phyloP scores from a whole-genome alignment of 2,888 invertebrate genomes.

The Hypomecis atomaria region DNA sequence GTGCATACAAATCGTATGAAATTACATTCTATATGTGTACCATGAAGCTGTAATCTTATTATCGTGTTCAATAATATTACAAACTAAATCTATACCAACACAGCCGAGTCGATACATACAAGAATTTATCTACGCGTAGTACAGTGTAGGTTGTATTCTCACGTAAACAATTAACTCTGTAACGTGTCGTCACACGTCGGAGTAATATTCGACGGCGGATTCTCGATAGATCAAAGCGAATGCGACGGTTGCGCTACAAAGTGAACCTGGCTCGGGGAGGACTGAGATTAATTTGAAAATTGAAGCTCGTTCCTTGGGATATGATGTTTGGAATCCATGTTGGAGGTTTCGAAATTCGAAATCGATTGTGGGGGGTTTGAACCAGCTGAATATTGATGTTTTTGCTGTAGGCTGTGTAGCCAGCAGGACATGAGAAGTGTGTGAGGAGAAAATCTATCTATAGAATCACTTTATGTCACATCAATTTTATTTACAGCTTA shows the following conservation, averaged over 20 bases:
- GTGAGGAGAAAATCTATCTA: too few relatives aligned
- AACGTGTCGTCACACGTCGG: constrained; percentile 3
- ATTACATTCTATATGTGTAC: too few relatives aligned
- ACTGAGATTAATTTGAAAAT: constrained; percentile 6
- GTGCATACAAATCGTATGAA: too few relatives aligned
- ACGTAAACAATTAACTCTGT: constrained; percentile 11
- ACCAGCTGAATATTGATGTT: too few relatives aligned
- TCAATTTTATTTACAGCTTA: too few relatives aligned
- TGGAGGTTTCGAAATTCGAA: too few relatives aligned
- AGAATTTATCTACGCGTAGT: background rate
- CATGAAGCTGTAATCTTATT: background rate
- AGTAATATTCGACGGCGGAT: constrained; percentile 7
- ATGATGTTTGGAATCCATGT: background rate
- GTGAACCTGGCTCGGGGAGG: constrained; percentile 1
- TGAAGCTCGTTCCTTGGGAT: background rate
- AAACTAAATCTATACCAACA: background rate
- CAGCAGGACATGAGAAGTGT: too few relatives aligned
- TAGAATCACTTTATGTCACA: too few relatives aligned
- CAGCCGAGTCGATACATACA: too few relatives aligned
- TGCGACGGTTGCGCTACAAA: background rate
- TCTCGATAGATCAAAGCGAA: constrained; percentile 20
- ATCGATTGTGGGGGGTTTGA: too few relatives aligned
- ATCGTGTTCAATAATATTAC: background rate
- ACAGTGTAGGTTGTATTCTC: constrained; percentile 2
- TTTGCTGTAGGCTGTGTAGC: too few relatives aligned